Evolutionary conservation across 2,113 vertebrate genomes (phyloP), one percentile per base, ranked within the genome.

Genomic region (Oriolus oriolus): DNA sequence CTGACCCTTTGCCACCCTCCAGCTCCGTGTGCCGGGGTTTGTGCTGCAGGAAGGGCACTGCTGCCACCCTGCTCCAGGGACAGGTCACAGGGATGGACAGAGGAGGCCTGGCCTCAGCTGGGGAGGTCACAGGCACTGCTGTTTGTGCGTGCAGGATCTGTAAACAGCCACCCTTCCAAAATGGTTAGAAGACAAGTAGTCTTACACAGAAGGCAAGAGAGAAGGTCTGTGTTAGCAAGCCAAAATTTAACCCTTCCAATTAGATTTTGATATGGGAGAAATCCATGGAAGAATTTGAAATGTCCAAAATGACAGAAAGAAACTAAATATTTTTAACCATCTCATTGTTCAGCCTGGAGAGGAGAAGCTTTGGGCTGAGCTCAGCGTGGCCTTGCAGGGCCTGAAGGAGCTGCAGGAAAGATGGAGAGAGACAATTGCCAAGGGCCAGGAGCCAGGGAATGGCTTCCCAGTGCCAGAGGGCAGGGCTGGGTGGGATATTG

Each of bases 1-100:
- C 24, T 41, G 31, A 31, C 16, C 19, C 77, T 52, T 17, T 77
- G 53, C 14, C 57, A 31, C 8, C 21, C 45, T 44, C 24, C 35
- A 42, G 65, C 49, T 44, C 37, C 1, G 1, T 53, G 50, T 41
- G 64, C 57, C 0, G 0, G 73, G 44, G 35, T 19, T 64, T 8
- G 13, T 12, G 37, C 49, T 4, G 49, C 24, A 20, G n/a, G 57
- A 52, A 69, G 49, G 59, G 35, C 21, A 3, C 30, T 80, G 16
- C 56, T 86, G 69, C 41, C 31, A 28, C 57, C 37, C 65, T 61
- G 37, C 42, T 28, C 10, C n/a, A 68, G 19, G 52, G 35, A n/a
- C 11, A 54, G 33, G 61, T 28, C 31, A 60, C 10, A 30, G 64
- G 16, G 18, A 17, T 49, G 28, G 50, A 28, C 41, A 35, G 26